Base-by-base conservation (phyloP, 2,113 vertebrate genomes). In the Argyrosomus japonicus region DNA sequence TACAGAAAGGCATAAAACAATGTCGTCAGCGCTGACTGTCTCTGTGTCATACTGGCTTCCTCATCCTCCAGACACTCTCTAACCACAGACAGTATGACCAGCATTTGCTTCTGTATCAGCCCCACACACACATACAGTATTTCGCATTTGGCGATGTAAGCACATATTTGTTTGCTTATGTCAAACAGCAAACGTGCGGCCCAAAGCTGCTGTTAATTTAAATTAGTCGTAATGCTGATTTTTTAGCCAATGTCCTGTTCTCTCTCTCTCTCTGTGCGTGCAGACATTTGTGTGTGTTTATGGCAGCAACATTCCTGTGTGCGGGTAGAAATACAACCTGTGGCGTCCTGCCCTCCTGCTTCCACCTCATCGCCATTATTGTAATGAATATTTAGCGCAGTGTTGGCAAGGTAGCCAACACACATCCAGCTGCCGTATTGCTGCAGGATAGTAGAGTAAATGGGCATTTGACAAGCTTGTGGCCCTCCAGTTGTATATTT, bases 351-450 rank as follows among this genome's bases (percentile, higher is more conserved):
- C 70, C 64, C 56, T 69, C 40, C 15, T 32, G 23, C 61, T 14
- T 75, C 68, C 68, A 69, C 48, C 57, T 76, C 65, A 32, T 71
- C 60, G 54, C 78, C 87, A 87, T 88, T 86, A 85, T 29, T 70
- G 71, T 85, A 81, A 89, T 88, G 64, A 87, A 82, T 82, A 77
- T 91, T 90, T 86, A 88, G 79, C 83, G 79, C 70, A 40, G 75
- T 11, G 45, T 77, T 73, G 57, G 72, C 57, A 77, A 56, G 69
- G 61, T 5, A 6, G 63, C 68, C 50, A 43, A 7, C 36, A 23
- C 62, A 76, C 45, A 54, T 72, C 71, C 61, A 36, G 61, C 69
- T 21, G 68, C 63, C n/a, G 57, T 1, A 23, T 48, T 45, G 51
- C 79, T 78, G 73, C 47, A 8, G 50, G 45, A 54, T 21, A 14